phyloP scores from a whole-genome alignment of 2,113 vertebrate species.

The human (Homo sapiens) region DNA sequence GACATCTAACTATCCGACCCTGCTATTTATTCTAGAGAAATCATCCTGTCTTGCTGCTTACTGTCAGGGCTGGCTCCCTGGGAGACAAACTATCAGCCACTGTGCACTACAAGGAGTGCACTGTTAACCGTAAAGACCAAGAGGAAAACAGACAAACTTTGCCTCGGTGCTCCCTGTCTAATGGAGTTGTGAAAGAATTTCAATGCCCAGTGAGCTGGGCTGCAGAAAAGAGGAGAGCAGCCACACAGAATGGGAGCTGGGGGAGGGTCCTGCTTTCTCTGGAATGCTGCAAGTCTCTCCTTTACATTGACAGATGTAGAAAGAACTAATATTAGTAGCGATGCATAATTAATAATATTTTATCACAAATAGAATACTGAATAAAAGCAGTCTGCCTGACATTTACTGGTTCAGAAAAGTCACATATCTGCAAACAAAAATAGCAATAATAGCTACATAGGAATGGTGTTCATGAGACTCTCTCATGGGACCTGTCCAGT shows the following conservation, averaged over 20 bases:
- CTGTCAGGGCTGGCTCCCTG: slow-evolving; percentile 68
- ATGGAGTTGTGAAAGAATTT: slow-evolving; percentile 50
- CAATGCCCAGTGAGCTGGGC: slow-evolving; percentile 25
- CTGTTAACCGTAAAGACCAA: slow-evolving; percentile 47
- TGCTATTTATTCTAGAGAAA: slow-evolving; percentile 37
- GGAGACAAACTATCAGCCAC: slow-evolving; percentile 74
- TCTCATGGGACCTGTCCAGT: fast-evolving
- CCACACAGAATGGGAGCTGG: not conserved
- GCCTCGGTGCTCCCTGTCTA: not conserved
- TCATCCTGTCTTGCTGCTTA: slow-evolving; percentile 81
- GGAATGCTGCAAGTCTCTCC: not conserved
- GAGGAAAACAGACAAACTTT: not conserved
- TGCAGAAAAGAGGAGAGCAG: not conserved
- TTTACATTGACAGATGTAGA: not conserved
- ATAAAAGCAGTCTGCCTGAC: not conserved
- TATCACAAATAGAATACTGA: not conserved
- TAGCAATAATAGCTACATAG: too few relatives aligned
- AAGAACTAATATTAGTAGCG: not conserved
- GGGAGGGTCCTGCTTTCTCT: not conserved
- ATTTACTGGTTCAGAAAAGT: not conserved
- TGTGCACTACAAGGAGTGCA: slow-evolving; percentile 51
- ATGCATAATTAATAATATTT: not conserved
- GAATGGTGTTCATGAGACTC: not conserved
- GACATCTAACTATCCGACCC: not conserved
- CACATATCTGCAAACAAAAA: not conserved